Conservation (phyloP, 2,797 vertebrate species). For the Onychomys leucogaster region DNA sequence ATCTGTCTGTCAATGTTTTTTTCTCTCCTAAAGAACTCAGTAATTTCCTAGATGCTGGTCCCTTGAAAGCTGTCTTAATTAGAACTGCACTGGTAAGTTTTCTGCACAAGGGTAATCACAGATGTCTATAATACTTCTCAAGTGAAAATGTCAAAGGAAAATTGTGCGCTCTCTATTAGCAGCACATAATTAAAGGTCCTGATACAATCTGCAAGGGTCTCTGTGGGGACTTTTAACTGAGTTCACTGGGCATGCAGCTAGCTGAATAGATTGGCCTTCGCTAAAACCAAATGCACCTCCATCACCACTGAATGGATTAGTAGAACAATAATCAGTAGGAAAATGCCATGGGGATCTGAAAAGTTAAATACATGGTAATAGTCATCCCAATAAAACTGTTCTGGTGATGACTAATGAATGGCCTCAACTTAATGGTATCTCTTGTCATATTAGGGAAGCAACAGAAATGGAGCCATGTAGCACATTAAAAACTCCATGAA, state of each 20-base stretch:
- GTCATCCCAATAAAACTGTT: conserved; percentile 74
- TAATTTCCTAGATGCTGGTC: conserved; percentile 57
- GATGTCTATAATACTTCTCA: conserved; percentile 51
- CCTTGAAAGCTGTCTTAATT: conserved; percentile 70
- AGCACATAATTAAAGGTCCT: conserved; percentile 72
- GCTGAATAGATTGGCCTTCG: conserved; percentile 60
- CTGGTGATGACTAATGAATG: conserved; percentile 68
- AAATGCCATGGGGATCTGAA: conserved; percentile 59
- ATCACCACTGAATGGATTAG: conserved; percentile 43
- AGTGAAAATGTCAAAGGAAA: conserved; percentile 76
- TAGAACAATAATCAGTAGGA: conserved; percentile 68
- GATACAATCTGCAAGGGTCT: conserved; percentile 46
- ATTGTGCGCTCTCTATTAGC: conserved; percentile 63
- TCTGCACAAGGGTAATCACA: conserved; percentile 63
- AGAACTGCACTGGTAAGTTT: conserved; percentile 42
- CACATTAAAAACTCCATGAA: conserved; percentile 45
- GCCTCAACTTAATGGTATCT: conserved; percentile 64
- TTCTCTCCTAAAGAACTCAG: conserved; percentile 39
- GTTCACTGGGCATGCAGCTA: conserved; percentile 54
- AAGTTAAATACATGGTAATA: conserved; percentile 73
- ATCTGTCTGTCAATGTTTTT: conserved; percentile 49
- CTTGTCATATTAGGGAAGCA: background rate
- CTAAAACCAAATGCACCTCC: conserved; percentile 60
- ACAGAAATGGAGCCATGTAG: conserved; percentile 41
- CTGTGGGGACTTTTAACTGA: conserved; percentile 63